phyloP scores from a whole-genome alignment of 2,797 vertebrate species.

The Sebastes oblongus region DNA sequence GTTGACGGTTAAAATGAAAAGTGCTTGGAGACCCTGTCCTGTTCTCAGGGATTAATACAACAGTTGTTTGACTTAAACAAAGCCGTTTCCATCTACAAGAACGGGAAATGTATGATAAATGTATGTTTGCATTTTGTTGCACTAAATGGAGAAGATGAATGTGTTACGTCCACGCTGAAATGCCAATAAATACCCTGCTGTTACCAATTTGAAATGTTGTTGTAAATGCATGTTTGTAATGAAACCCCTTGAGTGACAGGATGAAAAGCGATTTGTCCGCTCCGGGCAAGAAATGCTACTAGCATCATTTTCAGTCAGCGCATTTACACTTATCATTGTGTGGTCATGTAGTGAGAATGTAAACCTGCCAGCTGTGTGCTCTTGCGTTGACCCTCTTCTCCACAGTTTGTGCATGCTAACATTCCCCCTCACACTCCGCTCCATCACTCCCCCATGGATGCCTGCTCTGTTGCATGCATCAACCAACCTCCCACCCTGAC shows the following conservation, averaged over 20 bases:
- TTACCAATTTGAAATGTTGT: slow-evolving; percentile 15
- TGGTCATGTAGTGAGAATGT: background rate
- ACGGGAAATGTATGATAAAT: background rate
- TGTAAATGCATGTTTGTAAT: slow-evolving; percentile 5
- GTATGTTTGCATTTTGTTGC: slow-evolving; percentile 37
- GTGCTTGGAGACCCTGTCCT: background rate
- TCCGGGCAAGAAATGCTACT: no score
- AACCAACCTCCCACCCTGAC: slow-evolving; percentile 73
- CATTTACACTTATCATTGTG: background rate
- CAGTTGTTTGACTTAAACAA: background rate
- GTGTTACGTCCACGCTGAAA: background rate
- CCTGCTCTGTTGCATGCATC: slow-evolving; percentile 89
- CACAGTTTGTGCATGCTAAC: slow-evolving; percentile 90
- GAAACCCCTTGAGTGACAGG: background rate
- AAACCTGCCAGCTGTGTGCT: slow-evolving; percentile 11
- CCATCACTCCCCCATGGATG: slow-evolving; percentile 85
- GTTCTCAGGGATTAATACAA: background rate
- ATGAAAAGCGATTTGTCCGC: background rate
- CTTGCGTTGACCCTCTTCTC: slow-evolving; percentile 60
- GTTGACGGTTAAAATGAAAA: background rate
- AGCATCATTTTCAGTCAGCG: background rate
- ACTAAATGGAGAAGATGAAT: slow-evolving; percentile 24
- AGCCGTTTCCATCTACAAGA: background rate
- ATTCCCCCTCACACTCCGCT: slow-evolving; percentile 73
- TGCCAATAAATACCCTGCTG: slow-evolving; percentile 55